Evolutionary conservation across 2,797 vertebrate species (phyloP).

Genomic region (Urocyon cinereoargenteus): DNA sequence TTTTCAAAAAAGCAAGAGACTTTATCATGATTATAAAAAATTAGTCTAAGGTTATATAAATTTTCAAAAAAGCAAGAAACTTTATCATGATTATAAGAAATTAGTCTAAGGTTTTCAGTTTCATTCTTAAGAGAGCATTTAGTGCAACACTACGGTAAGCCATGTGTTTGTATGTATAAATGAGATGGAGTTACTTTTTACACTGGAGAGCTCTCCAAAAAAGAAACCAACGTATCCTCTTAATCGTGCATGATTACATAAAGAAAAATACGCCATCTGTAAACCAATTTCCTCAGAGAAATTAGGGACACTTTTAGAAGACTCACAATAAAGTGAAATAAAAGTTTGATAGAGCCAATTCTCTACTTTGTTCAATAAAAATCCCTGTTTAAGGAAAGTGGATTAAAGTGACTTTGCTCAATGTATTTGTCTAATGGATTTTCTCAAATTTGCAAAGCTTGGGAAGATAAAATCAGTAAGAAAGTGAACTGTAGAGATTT

Average conservation of each 20-base stretch:
- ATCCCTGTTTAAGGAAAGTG: constrained; percentile 1
- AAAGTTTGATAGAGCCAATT: constrained; percentile 51
- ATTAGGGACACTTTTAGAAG: constrained; percentile 54
- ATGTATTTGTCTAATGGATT: constrained; percentile 39
- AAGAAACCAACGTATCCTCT: not conserved
- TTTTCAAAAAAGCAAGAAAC: not conserved
- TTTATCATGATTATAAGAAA: constrained; percentile 33
- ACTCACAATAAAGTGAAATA: constrained; percentile 28
- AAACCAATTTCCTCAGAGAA: constrained; percentile 29
- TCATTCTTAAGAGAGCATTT: not conserved
- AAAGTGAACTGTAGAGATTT: constrained; percentile 67
- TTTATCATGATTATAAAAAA: constrained; percentile 33
- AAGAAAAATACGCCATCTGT: constrained; percentile 24
- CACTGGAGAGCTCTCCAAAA: not conserved
- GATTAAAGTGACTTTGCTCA: constrained; percentile 46
- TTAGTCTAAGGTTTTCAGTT: not conserved
- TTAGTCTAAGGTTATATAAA: not conserved
- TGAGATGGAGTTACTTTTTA: constrained; percentile 51
- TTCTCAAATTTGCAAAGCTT: constrained; percentile 65
- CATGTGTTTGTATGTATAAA: not conserved
- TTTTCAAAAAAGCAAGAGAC: not conserved
- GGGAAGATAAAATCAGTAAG: constrained; percentile 62
- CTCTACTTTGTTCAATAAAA: constrained; percentile 64
- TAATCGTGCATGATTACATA: not conserved
- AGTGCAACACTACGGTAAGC: not conserved